These are phyloP conservation scores for Lepus oiostolus DNA, from an alignment of 2,797 vertebrate genomes.

Conservation along the genomic window DNA sequence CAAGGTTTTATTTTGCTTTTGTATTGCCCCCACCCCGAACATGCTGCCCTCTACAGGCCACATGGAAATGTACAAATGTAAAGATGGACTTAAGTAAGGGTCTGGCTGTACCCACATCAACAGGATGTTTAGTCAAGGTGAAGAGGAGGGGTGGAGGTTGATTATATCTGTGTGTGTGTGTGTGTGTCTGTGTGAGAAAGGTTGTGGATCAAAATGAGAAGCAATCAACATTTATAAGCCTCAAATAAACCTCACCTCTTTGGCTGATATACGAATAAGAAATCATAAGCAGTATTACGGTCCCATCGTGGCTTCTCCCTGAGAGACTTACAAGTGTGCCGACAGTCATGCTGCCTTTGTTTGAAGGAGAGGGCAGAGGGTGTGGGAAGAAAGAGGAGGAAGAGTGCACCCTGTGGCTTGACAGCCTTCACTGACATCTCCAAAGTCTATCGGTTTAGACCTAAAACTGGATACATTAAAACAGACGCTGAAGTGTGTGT, in stretches of 20 bases:
- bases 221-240: not conserved
- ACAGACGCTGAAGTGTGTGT: conserved; percentile 35
- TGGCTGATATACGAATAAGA: not conserved
- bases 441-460: not conserved
- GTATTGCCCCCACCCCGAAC: conserved; percentile 4
- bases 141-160: not conserved
- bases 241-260: conserved; percentile 25
- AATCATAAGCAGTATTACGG: not conserved
- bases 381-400: conserved; percentile 10
- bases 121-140: not conserved
- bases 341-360: not conserved
- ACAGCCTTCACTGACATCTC: conserved; percentile 56
- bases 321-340: conserved; percentile 42
- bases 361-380: not conserved
- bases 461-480: conserved; percentile 50
- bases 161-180: not conserved
- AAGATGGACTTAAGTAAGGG: not conserved
- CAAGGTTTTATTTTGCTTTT: not conserved
- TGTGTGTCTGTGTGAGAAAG: not conserved
- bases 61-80: not conserved
- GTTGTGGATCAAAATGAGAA: conserved; percentile 11
- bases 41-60: conserved; percentile 73
- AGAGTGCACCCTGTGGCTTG: not conserved
- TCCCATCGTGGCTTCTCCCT: not conserved
- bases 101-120: not conserved